Conservation (phyloP, 2,113 vertebrate species). For the Thermophis baileyi region DNA sequence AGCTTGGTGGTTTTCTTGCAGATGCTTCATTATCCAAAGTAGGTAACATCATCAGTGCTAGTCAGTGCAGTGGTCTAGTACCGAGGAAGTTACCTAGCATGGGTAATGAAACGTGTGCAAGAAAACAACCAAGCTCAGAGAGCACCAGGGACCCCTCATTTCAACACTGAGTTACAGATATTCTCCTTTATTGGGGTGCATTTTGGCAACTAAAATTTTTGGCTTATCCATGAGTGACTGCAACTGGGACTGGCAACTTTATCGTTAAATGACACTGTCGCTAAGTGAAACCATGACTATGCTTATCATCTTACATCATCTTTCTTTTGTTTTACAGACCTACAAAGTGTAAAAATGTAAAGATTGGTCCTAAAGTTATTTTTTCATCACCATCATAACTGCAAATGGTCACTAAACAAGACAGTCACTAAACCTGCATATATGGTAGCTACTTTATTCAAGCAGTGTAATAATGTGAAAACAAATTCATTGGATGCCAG, state of each 20-base stretch:
- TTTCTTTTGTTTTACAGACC: neutral
- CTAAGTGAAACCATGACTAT: neutral
- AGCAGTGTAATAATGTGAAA: neutral
- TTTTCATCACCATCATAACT: neutral
- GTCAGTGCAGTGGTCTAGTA: neutral
- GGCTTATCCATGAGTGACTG: neutral
- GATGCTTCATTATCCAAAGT: neutral
- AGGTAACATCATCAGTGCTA: neutral
- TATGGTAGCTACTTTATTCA: neutral
- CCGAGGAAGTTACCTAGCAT: neutral
- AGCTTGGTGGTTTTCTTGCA: neutral
- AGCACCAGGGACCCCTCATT: neutral
- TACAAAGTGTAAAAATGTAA: neutral
- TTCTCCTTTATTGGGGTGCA: neutral
- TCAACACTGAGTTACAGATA: neutral
- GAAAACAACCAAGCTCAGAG: neutral
- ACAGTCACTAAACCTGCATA: neutral
- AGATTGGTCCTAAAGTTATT: neutral
- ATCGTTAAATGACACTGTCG: neutral
- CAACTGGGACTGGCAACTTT: neutral
- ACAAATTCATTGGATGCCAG: neutral
- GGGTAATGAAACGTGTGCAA: neutral
- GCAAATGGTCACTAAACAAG: neutral
- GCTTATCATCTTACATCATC: neutral
- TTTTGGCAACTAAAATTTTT: neutral